These are phyloP conservation scores for Babyrousa celebensis DNA, from an alignment of 2,797 vertebrate genomes.

Conservation along the genomic window DNA sequence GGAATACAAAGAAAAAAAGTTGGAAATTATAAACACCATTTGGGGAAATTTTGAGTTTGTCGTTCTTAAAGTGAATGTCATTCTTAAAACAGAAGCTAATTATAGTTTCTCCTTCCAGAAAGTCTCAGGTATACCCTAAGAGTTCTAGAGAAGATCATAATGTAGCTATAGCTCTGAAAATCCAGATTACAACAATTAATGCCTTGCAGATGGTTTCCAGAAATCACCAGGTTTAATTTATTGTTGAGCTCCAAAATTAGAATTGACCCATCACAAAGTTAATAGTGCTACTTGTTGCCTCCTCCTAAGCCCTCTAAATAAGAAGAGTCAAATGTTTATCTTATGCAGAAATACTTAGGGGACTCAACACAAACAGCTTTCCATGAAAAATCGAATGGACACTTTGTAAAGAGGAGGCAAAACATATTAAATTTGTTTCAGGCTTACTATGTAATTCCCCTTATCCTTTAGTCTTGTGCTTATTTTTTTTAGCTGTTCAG, in stretches of 20 bases:
- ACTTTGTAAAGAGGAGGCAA: background rate
- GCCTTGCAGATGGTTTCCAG: background rate
- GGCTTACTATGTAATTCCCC: background rate
- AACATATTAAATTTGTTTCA: background rate
- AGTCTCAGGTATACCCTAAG: background rate
- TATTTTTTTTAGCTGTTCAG: background rate
- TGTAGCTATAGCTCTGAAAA: background rate
- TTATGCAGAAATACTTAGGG: background rate
- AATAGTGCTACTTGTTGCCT: background rate
- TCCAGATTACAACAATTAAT: background rate
- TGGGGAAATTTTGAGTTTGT: background rate
- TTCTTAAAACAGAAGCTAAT: background rate
- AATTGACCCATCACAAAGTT: background rate
- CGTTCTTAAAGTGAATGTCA: no score
- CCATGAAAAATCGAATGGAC: background rate
- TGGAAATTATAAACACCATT: conserved; percentile 40
- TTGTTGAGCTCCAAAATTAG: conserved; percentile 13
- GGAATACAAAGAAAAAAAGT: conserved; percentile 27
- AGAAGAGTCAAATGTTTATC: background rate
- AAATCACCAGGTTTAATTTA: conserved; percentile 58
- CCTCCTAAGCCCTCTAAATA: background rate
- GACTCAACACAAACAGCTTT: background rate
- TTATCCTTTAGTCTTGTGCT: conserved; percentile 9
- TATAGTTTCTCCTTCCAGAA: background rate
- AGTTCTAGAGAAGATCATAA: background rate